phyloP scores from a whole-genome alignment of 2,888 invertebrate genomes.

The Timema podura region DNA sequence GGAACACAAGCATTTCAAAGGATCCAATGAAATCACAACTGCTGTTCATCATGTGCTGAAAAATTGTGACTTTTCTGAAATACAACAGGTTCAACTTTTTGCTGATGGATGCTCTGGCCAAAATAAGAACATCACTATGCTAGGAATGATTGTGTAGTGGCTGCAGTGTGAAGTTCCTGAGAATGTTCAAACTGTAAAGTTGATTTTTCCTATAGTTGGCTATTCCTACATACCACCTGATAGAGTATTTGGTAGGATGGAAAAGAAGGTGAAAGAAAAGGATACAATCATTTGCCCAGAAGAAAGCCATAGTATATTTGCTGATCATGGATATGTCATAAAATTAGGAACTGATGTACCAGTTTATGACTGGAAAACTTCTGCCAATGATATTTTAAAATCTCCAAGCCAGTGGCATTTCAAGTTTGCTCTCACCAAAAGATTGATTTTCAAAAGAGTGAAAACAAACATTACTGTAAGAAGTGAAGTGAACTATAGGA shows the following conservation, averaged over 20 bases:
- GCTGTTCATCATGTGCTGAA: too few relatives aligned
- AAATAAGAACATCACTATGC: neutral
- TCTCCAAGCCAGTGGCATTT: neutral
- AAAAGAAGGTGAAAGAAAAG: neutral
- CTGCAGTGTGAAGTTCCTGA: neutral
- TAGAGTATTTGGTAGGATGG: neutral
- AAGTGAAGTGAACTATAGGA: too few relatives aligned
- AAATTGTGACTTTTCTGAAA: neutral
- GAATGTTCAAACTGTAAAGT: neutral
- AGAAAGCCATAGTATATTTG: neutral
- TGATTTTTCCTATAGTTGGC: neutral
- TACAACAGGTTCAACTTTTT: neutral
- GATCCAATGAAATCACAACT: slow-evolving; percentile 5
- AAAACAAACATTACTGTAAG: too few relatives aligned
- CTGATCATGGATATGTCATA: neutral
- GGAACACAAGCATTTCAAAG: neutral
- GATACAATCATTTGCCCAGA: neutral
- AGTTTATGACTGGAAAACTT: neutral
- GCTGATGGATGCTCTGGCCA: slow-evolving; percentile 3
- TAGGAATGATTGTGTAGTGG: neutral
- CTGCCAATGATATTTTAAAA: neutral
- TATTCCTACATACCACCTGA: neutral
- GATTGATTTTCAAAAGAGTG: neutral
- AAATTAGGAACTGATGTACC: neutral
- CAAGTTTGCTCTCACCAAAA: slow-evolving; percentile 5